Percentiles rank a stretch among this genome's conserved stretches.
Conservation (phyloP, 2,797 vertebrate genomes). For the Anabacerthia variegaticeps region DNA sequence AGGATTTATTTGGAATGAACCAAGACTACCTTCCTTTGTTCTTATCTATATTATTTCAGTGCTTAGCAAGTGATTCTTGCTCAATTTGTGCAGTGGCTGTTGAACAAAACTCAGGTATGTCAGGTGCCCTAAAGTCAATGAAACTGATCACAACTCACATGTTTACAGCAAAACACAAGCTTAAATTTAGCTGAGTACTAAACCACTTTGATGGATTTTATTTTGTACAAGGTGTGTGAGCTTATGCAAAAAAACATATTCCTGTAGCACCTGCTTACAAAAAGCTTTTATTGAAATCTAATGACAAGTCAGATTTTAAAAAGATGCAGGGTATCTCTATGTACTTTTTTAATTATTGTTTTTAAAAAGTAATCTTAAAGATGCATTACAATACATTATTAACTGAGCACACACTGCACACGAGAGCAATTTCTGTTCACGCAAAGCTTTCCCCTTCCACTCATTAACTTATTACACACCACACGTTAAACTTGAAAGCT, state of each 20-base stretch:
- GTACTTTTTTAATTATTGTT: neutral
- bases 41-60: neutral
- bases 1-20: neutral
- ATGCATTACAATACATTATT: neutral
- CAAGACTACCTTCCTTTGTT: neutral
- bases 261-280: neutral
- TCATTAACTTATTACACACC: neutral
- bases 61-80: neutral
- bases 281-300: neutral
- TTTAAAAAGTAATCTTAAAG: neutral
- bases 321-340: neutral
- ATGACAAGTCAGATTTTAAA: neutral
- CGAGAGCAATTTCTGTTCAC: neutral
- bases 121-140: neutral
- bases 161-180: neutral
- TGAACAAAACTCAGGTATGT: neutral
- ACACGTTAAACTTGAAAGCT: neutral
- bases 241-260: neutral
- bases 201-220: neutral
- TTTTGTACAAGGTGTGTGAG: neutral
- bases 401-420: fast-evolving
- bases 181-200: neutral
- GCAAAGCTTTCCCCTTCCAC: neutral
- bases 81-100: neutral
- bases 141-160: neutral